Conservation (phyloP, 2,797 vertebrate genomes). For the Sebastes nivosus region DNA sequence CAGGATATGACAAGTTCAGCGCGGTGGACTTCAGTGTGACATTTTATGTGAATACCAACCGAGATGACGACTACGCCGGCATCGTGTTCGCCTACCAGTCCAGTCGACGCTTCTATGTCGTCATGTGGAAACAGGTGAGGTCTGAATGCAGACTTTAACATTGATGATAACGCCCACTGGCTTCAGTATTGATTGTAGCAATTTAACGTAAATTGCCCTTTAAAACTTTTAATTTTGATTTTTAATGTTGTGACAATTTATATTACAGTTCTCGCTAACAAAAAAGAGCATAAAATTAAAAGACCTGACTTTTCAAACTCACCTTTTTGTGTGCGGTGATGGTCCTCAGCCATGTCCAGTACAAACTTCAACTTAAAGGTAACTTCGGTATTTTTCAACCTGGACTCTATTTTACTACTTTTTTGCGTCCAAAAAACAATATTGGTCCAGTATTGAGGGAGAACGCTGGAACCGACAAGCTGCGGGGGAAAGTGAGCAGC, state of each 20-base stretch:
- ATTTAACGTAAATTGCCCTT: neutral
- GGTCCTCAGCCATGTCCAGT: neutral
- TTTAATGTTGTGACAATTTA: no score
- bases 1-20: constrained; percentile 93
- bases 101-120: constrained; percentile 93
- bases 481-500: no score
- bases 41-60: constrained; percentile 95
- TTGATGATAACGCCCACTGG: neutral
- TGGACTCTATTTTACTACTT: accelerated
- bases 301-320: neutral
- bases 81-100: constrained; percentile 97
- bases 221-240: neutral
- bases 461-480: no score
- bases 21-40: constrained; percentile 97
- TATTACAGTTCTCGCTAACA: neutral
- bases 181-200: neutral
- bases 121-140: constrained; percentile 98
- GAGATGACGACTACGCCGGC: constrained; percentile 96
- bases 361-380: neutral
- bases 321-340: neutral
- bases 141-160: neutral
- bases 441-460: no score
- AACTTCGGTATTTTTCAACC: no score
- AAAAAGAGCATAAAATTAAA: neutral
- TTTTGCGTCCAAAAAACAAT: accelerated